These are phyloP conservation scores for Dusona sp. DNA, from an alignment of 2,888 invertebrate genomes.

Conservation along the genomic window DNA sequence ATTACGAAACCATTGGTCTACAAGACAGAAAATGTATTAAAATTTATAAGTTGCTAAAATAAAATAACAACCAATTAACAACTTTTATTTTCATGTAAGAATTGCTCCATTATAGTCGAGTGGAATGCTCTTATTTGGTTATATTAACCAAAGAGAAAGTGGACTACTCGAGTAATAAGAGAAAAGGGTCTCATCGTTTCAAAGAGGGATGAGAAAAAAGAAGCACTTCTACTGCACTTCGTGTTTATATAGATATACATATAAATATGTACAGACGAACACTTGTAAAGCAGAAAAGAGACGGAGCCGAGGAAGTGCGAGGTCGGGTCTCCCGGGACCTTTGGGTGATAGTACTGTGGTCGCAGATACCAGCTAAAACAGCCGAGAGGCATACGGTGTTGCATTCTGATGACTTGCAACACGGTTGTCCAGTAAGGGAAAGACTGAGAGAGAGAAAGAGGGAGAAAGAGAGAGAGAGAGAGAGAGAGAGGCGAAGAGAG, in stretches of 20 bases:
- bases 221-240: constrained; percentile 14
- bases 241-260: neutral
- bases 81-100: constrained; percentile 8
- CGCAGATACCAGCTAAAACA: constrained; percentile 33
- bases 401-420: constrained; percentile 33
- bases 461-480: neutral
- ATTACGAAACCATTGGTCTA: neutral
- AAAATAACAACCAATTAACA: constrained; percentile 38
- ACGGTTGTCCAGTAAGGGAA: neutral
- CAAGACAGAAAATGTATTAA: neutral
- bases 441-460: neutral
- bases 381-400: constrained; percentile 25
- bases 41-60: neutral
- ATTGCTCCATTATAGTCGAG: constrained; percentile 23
- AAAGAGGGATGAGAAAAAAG: constrained; percentile 27
- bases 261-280: constrained; percentile 4
- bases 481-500: neutral
- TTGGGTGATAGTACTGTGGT: constrained; percentile 43
- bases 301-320: constrained; percentile 41
- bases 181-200: constrained; percentile 43
- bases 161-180: constrained; percentile 49
- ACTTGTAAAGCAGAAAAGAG: constrained; percentile 53
- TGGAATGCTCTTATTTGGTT: constrained; percentile 52
- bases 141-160: constrained; percentile 46
- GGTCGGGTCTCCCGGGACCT: constrained; percentile 58